Conservation (phyloP, 2,888 invertebrate species). For the Entomobrya proxima region DNA sequence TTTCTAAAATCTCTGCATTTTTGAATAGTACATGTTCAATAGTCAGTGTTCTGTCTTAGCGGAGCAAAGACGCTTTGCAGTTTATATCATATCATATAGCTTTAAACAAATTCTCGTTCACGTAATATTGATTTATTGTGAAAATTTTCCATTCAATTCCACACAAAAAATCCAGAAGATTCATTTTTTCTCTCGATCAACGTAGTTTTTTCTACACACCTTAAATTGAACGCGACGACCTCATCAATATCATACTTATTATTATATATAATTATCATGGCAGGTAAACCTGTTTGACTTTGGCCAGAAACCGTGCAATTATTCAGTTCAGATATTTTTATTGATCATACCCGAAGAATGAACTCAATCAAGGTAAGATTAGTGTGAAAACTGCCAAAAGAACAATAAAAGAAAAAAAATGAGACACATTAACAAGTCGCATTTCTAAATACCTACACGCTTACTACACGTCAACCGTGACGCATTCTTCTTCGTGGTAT, state of each 20-base stretch:
- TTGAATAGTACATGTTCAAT: too few species aligned
- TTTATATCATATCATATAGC: too few species aligned
- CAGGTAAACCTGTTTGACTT: conserved; percentile 26
- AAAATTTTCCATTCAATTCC: conserved; percentile 26
- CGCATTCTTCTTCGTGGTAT: too few species aligned
- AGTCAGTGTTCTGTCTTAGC: too few species aligned
- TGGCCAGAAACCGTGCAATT: neutral
- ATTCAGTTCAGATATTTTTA: neutral
- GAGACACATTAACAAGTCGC: too few species aligned
- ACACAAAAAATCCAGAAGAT: neutral
- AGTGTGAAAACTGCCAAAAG: too few species aligned
- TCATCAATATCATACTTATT: neutral
- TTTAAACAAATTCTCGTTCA: too few species aligned
- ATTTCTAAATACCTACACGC: too few species aligned
- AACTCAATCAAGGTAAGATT: neutral
- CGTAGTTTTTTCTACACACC: neutral
- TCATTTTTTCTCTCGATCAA: neutral
- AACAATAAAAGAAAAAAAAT: too few species aligned
- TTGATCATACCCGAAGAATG: neutral
- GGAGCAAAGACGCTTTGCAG: too few species aligned
- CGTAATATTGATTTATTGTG: neutral
- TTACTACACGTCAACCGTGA: too few species aligned
- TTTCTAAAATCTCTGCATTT: too few species aligned
- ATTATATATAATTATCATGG: neutral
- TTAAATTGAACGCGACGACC: neutral